Evolutionary conservation across 2,888 invertebrate species (phyloP).

Genomic region (Pollenia griseotomentosa): DNA sequence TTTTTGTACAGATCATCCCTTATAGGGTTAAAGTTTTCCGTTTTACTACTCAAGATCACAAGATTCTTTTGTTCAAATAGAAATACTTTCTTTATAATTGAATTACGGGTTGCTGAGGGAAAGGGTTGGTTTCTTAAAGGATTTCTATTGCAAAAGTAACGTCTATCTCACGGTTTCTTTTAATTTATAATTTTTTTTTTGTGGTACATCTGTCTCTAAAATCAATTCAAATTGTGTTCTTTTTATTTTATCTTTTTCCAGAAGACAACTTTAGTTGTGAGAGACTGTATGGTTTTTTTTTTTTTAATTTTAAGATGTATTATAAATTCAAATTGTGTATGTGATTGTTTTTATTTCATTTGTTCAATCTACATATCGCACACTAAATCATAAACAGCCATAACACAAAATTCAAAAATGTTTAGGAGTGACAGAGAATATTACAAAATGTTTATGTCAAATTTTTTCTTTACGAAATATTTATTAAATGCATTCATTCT

Average conservation of each 20-base stretch:
- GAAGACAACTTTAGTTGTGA: background rate
- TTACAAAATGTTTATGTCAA: constrained; percentile 71
- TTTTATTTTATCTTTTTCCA: constrained; percentile 26
- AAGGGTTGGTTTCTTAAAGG: constrained; percentile 61
- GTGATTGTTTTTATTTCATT: constrained; percentile 18
- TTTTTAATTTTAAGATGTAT: constrained; percentile 4
- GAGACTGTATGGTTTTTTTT: constrained; percentile 8
- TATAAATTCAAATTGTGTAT: constrained; percentile 46
- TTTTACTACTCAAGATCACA: constrained; percentile 43
- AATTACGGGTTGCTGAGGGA: constrained; percentile 23
- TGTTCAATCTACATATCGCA: constrained; percentile 46
- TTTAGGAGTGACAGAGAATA: constrained; percentile 46
- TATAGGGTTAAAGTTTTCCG: background rate
- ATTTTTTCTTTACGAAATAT: constrained; percentile 2
- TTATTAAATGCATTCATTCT: background rate
- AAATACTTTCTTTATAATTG: constrained; percentile 52
- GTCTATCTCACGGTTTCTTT: constrained; percentile 51
- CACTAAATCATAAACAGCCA: too few species aligned
- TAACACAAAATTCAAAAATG: too few species aligned
- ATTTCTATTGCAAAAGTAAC: constrained; percentile 19
- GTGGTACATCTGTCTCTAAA: constrained; percentile 64
- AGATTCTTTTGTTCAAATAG: constrained; percentile 13
- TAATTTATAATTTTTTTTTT: too few species aligned
- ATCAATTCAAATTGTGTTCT: constrained; percentile 55
- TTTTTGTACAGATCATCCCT: constrained; percentile 58